These are phyloP conservation scores for Tiliacea aurago DNA, from an alignment of 2,888 invertebrate genomes.

Conservation along the genomic window DNA sequence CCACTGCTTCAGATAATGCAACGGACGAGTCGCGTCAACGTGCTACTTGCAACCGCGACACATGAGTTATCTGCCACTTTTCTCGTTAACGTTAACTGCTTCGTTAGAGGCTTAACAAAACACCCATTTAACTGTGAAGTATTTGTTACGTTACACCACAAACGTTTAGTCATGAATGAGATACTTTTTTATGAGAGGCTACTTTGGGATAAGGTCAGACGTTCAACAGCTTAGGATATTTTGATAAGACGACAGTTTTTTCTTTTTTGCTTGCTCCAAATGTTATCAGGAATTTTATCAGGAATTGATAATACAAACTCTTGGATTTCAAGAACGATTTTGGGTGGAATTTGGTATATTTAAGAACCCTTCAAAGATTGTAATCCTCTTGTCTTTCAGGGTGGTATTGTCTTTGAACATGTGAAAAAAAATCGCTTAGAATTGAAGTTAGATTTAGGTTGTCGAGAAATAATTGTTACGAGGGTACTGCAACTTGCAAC, in stretches of 20 bases:
- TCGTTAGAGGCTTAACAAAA: slow-evolving; percentile 78
- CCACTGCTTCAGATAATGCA: slow-evolving; percentile 88
- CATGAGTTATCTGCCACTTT: slow-evolving; percentile 87
- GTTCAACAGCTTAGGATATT: slow-evolving; percentile 36
- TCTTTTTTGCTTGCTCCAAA: slow-evolving; percentile 28
- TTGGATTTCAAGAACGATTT: slow-evolving; percentile 18
- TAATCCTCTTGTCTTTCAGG: not conserved
- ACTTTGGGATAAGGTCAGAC: slow-evolving; percentile 59
- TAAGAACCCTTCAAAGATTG: not conserved
- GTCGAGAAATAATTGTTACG: slow-evolving; percentile 3
- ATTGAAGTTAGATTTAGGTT: not conserved
- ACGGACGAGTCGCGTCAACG: slow-evolving; percentile 75
- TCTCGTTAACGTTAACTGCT: slow-evolving; percentile 84
- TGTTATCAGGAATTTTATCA: slow-evolving; percentile 59
- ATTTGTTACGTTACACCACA: slow-evolving; percentile 75
- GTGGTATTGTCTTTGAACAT: slow-evolving; percentile 3
- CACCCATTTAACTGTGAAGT: slow-evolving; percentile 78
- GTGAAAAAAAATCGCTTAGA: not conserved
- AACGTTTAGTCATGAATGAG: slow-evolving; percentile 56
- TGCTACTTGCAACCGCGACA: slow-evolving; percentile 74
- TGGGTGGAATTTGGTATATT: not conserved
- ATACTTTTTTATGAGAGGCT: slow-evolving; percentile 54
- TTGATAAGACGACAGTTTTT: slow-evolving; percentile 53
- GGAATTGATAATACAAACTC: slow-evolving; percentile 37
- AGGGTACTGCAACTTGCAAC: not conserved